Evolutionary conservation across 2,888 invertebrate species (phyloP).

Genomic region (Nymphalis urticae): DNA sequence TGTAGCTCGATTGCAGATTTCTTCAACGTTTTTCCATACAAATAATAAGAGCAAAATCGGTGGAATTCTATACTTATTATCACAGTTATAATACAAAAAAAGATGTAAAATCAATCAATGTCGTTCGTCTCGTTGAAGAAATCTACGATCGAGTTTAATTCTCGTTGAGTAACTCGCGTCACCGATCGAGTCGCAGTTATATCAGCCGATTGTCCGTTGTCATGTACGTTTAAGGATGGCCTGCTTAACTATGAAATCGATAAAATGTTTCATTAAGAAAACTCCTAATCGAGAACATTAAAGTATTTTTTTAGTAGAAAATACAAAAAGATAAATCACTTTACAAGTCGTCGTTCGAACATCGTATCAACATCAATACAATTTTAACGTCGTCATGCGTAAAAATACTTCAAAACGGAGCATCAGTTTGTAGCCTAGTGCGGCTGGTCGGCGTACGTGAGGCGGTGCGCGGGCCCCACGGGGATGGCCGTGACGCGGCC

Average conservation of each 20-base stretch:
- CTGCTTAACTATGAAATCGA: not conserved
- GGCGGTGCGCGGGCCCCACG: conserved; percentile 69
- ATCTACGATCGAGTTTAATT: conserved; percentile 68
- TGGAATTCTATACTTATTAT: conserved; percentile 79
- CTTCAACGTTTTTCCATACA: conserved; percentile 62
- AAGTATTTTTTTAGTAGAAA: not conserved
- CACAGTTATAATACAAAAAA: conserved; percentile 79
- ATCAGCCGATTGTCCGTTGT: conserved; percentile 9
- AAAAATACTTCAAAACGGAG: not conserved
- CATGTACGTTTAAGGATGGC: not conserved
- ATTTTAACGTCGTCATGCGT: not conserved
- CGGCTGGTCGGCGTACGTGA: conserved; percentile 64
- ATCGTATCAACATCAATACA: not conserved
- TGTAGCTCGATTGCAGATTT: conserved; percentile 70
- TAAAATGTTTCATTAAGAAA: not conserved
- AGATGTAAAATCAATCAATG: conserved; percentile 69
- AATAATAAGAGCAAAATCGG: conserved; percentile 71
- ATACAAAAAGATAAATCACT: too few species aligned
- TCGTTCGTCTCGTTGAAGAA: conserved; percentile 73
- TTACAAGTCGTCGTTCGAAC: not conserved
- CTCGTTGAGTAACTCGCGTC: conserved; percentile 36
- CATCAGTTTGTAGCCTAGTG: conserved; percentile 35
- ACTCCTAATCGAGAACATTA: not conserved
- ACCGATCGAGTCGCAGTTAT: not conserved
- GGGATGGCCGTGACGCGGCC: conserved; percentile 75